These are phyloP conservation scores for Drosophila falleni DNA, from an alignment of 2,888 invertebrate genomes.

Conservation along the genomic window DNA sequence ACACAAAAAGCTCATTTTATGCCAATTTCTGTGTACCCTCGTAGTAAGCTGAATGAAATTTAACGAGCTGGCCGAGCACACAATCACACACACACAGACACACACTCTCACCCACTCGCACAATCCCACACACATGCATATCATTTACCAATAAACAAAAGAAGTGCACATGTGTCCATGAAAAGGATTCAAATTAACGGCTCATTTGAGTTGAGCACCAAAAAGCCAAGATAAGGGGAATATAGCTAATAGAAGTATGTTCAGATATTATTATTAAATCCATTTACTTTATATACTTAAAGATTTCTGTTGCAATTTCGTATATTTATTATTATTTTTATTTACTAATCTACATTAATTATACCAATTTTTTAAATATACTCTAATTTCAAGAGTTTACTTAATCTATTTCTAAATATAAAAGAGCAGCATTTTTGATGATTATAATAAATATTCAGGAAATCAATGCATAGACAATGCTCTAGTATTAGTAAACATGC, in stretches of 20 bases:
- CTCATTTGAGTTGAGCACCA: slow-evolving; percentile 40
- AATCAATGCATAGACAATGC: slow-evolving; percentile 59
- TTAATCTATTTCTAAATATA: slow-evolving; percentile 5
- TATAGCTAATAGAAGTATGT: slow-evolving; percentile 3
- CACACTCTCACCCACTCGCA: background rate
- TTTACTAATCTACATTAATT: too few species aligned
- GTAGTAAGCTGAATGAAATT: slow-evolving; percentile 63
- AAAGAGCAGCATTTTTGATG: background rate
- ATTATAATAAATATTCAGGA: slow-evolving; percentile 24
- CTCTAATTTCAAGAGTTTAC: background rate
- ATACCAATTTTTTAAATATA: background rate
- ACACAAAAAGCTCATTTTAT: slow-evolving; percentile 75
- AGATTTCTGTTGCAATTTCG: too few species aligned
- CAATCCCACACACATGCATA: slow-evolving; percentile 10
- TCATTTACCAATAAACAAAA: slow-evolving; percentile 38
- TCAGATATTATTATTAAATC: background rate
- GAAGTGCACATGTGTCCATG: slow-evolving; percentile 34
- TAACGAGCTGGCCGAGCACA: slow-evolving; percentile 51
- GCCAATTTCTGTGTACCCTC: slow-evolving; percentile 66
- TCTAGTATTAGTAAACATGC: slow-evolving; percentile 14
- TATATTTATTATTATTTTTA: too few species aligned
- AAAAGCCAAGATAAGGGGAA: slow-evolving; percentile 1
- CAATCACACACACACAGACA: slow-evolving; percentile 12
- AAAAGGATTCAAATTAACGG: slow-evolving; percentile 60
- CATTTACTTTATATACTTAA: background rate